Conservation (phyloP, 2,113 vertebrate genomes). For the Chloropsis cyanopogon region DNA sequence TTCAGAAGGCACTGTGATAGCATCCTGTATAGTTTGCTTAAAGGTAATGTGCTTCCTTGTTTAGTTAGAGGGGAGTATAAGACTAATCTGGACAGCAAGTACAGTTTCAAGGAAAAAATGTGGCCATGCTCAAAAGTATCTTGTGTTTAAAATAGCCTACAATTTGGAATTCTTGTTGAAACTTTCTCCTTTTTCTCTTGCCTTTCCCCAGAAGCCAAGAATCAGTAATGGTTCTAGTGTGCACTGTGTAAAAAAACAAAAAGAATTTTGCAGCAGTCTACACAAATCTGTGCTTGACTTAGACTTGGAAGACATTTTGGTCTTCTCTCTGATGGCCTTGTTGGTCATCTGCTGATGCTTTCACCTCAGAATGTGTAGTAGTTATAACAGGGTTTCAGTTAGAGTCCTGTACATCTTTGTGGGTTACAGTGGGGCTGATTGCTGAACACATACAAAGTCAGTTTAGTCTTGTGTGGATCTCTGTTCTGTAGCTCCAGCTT, state of each 20-base stretch:
- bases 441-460: too few relatives aligned
- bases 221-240: background rate
- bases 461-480: background rate
- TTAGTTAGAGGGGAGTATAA: background rate
- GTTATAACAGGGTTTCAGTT: background rate
- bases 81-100: background rate
- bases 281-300: background rate
- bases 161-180: background rate
- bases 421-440: fast-evolving
- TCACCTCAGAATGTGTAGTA: background rate
- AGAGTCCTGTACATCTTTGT: fast-evolving
- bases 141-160: background rate
- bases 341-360: background rate
- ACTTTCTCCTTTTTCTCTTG: background rate
- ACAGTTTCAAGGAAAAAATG: background rate
- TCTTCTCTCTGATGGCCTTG: background rate
- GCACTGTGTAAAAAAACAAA: background rate
- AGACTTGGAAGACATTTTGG: background rate
- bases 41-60: background rate
- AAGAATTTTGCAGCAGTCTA: background rate
- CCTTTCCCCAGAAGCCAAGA: background rate
- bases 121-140: background rate
- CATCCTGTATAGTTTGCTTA: background rate
- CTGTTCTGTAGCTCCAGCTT: background rate
- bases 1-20: background rate